Evolutionary conservation across 1,140 invertebrate genomes (phyloP).

Genomic region (Dufourea novaeangliae): DNA sequence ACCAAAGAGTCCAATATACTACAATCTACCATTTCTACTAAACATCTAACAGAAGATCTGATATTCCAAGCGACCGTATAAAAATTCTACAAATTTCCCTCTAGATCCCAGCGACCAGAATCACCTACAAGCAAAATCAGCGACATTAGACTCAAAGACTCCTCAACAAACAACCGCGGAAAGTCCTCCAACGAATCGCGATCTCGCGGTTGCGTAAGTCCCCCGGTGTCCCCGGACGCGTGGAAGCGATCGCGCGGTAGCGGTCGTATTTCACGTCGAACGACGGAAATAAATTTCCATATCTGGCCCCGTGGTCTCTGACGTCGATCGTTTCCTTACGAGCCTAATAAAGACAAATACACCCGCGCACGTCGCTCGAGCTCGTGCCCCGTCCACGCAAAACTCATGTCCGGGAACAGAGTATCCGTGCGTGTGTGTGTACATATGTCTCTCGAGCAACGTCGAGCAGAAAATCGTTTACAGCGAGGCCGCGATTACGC

Average conservation of each 20-base stretch:
- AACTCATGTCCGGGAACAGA: conserved; percentile 55
- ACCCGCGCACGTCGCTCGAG: conserved; percentile 12
- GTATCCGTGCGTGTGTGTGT: too few species aligned
- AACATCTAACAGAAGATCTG: too few species aligned
- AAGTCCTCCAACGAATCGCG: neutral
- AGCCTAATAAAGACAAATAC: conserved; percentile 62
- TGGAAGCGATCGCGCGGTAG: conserved; percentile 29
- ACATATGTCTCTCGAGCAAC: too few species aligned
- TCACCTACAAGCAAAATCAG: too few species aligned
- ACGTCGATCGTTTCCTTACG: conserved; percentile 47
- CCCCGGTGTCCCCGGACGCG: too few species aligned
- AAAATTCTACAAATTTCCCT: too few species aligned
- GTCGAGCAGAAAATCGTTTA: conserved; percentile 62
- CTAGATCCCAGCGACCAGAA: too few species aligned
- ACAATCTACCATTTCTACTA: too few species aligned
- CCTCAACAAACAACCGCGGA: neutral
- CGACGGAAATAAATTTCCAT: conserved; percentile 50
- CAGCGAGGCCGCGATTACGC: conserved; percentile 59
- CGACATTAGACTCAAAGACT: too few species aligned
- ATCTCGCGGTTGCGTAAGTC: conserved; percentile 15
- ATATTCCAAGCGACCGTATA: too few species aligned
- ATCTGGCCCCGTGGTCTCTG: conserved; percentile 23
- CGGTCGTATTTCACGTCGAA: conserved; percentile 34
- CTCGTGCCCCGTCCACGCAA: conserved; percentile 32
- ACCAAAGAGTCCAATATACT: too few species aligned